Conservation (phyloP, 1,140 invertebrate species). For the Psilanteris sp. region DNA sequence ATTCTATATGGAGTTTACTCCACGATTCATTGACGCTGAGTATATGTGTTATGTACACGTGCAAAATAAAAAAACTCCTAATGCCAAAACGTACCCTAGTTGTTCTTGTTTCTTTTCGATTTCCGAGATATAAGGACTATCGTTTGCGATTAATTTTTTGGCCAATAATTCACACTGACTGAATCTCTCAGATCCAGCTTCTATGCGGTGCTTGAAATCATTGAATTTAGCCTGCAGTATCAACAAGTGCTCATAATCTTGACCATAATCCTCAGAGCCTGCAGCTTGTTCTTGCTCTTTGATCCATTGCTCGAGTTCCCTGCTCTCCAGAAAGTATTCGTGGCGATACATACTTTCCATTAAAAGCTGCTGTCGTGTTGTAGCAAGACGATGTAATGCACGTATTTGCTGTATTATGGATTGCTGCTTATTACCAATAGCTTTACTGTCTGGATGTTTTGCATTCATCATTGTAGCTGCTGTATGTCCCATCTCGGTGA, state of each 20-base stretch:
- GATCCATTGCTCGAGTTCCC: conserved; percentile 96
- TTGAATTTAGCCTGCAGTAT: conserved; percentile 95
- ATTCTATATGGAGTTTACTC: no score
- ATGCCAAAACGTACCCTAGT: conserved; percentile 84
- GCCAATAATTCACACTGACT: conserved; percentile 95
- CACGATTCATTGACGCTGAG: no score
- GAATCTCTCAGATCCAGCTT: conserved; percentile 94
- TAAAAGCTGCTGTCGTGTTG: conserved; percentile 88
- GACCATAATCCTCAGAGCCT: conserved; percentile 96
- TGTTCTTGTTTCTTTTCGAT: conserved; percentile 93
- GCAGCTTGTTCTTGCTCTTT: conserved; percentile 94
- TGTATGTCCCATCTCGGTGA: conserved; percentile 94
- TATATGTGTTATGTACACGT: conserved; percentile 41
- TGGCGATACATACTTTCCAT: conserved; percentile 95
- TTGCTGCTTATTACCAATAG: conserved; percentile 88
- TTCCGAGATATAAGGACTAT: conserved; percentile 93
- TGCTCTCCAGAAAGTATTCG: conserved; percentile 94
- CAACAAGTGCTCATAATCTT: conserved; percentile 97
- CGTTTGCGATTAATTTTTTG: conserved; percentile 92
- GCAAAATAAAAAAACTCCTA: conserved; percentile 11
- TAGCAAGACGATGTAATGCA: conserved; percentile 89
- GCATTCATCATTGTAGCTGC: conserved; percentile 88
- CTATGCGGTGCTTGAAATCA: conserved; percentile 95
- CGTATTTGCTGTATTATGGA: conserved; percentile 89
- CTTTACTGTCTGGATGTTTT: conserved; percentile 89